Conservation (phyloP, 1,140 invertebrate species). For the Brachionus asplanchnoidis region DNA sequence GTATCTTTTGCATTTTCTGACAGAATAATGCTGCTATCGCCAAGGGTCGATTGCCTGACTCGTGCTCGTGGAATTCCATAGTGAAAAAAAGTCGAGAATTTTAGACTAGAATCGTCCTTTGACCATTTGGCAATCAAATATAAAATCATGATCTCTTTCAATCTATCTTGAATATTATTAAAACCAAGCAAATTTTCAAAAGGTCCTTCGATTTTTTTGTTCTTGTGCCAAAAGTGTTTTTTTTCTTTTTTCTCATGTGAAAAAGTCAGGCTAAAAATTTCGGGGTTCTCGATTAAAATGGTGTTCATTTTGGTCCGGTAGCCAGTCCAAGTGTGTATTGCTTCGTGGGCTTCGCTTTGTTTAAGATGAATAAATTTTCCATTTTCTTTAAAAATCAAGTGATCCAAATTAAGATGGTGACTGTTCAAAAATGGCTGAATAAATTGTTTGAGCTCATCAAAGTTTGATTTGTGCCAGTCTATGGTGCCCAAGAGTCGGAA, state of each 20-base stretch:
- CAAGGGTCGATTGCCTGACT: not conserved
- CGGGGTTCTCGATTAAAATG: not conserved
- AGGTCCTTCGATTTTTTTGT: not conserved
- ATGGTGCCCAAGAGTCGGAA: conserved; percentile 6
- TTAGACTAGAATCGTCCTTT: conserved; percentile 18
- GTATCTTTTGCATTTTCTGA: not conserved
- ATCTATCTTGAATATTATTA: not conserved
- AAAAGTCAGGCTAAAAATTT: not conserved
- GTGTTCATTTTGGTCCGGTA: not conserved
- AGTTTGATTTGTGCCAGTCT: conserved; percentile 18
- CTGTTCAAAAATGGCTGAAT: conserved; percentile 2
- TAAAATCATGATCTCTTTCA: conserved; percentile 5
- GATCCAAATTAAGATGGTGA: not conserved
- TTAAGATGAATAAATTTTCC: conserved; percentile 10
- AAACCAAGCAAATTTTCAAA: not conserved
- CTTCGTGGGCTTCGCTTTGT: conserved; percentile 15
- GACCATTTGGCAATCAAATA: conserved; percentile 35
- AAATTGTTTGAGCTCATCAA: conserved; percentile 19
- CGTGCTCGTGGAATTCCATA: conserved; percentile 29
- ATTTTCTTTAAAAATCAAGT: conserved; percentile 27
- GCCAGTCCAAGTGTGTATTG: not conserved
- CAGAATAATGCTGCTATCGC: not conserved
- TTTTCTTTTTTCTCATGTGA: conserved; percentile 14
- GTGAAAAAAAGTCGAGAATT: conserved; percentile 34
- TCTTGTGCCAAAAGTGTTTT: not conserved